Evolutionary conservation across 2,888 invertebrate species (phyloP).

Genomic region (Plebejus melissa): DNA sequence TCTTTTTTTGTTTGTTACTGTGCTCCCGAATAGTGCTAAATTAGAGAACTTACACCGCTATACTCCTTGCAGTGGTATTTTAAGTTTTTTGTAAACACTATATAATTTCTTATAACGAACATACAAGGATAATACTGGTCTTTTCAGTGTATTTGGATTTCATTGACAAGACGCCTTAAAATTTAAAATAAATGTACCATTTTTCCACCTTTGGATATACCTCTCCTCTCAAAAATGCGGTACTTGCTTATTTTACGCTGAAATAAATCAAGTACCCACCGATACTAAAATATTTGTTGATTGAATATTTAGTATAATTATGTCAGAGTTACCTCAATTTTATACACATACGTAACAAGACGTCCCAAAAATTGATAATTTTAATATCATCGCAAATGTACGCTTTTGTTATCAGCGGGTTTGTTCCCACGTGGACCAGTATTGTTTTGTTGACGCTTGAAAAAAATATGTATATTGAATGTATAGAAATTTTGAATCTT

Average conservation of each 20-base stretch:
- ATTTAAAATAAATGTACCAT: not conserved
- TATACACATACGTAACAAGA: constrained; percentile 22
- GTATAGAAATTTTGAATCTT: constrained; percentile 34
- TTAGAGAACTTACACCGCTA: not conserved
- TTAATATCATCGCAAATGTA: not conserved
- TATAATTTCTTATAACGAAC: not conserved
- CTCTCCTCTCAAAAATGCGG: not conserved
- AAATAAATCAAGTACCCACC: not conserved
- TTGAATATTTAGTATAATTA: constrained; percentile 24
- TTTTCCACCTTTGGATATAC: not conserved
- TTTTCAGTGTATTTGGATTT: not conserved
- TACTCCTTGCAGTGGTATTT: not conserved
- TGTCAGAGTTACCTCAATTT: constrained; percentile 2
- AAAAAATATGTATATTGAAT: constrained; percentile 37
- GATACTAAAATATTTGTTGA: not conserved
- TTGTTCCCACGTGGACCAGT: constrained; percentile 26
- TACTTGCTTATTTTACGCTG: not conserved
- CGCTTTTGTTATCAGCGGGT: constrained; percentile 10
- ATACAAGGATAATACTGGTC: not conserved
- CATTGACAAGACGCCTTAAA: not conserved
- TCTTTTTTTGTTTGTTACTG: constrained; percentile 9
- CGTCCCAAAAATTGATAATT: constrained; percentile 14
- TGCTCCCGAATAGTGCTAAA: not conserved
- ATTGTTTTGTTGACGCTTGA: constrained; percentile 33
- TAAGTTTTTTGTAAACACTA: not conserved